Conservation (phyloP, 2,113 vertebrate genomes). For the Dissostichus mawsoni region DNA sequence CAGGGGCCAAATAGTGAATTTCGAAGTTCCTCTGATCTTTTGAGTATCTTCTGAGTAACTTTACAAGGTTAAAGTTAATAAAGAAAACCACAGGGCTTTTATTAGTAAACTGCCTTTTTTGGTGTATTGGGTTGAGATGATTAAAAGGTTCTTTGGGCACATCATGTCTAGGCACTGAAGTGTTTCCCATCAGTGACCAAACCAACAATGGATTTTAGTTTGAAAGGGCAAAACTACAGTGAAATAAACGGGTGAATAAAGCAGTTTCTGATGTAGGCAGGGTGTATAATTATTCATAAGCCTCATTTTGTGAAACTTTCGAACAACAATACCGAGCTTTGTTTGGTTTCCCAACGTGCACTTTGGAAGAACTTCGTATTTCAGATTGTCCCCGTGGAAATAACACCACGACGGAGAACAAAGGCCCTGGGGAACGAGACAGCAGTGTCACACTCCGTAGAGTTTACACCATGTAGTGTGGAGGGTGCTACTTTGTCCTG, state of each 20-base stretch:
- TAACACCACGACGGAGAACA: conserved; percentile 27
- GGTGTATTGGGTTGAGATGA: background rate
- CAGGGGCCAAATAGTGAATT: too few species aligned
- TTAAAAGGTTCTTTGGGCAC: background rate
- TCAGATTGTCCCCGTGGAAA: conserved; percentile 32
- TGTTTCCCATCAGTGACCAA: background rate
- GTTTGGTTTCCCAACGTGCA: background rate
- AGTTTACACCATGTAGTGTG: conserved; percentile 38
- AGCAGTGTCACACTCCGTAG: conserved; percentile 22
- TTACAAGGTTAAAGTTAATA: background rate
- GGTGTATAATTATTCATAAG: background rate
- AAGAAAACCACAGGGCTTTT: background rate
- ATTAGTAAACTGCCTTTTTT: background rate
- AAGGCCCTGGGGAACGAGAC: conserved; percentile 2
- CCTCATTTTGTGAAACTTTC: background rate
- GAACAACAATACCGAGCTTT: background rate
- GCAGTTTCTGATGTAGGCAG: background rate
- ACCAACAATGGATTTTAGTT: background rate
- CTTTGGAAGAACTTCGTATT: conserved; percentile 16
- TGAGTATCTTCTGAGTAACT: too few species aligned
- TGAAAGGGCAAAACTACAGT: background rate
- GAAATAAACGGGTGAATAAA: background rate
- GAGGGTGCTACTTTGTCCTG: conserved; percentile 59
- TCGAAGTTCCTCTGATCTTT: too few species aligned
- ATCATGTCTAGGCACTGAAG: background rate